Base-by-base conservation (phyloP, 2,888 invertebrate genomes). In the Oithona nana region DNA sequence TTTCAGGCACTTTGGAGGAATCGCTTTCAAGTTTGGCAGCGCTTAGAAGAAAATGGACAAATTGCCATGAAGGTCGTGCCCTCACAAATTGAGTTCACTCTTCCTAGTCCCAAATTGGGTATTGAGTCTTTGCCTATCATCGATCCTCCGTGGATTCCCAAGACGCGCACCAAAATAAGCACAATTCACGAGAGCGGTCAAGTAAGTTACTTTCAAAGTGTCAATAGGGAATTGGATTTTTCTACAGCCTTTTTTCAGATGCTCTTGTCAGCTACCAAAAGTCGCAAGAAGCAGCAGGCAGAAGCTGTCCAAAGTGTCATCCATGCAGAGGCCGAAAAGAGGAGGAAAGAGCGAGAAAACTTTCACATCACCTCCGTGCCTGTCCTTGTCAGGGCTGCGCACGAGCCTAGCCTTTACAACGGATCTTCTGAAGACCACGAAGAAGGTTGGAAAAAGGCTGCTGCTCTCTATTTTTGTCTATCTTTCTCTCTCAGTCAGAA, bases 111-210 rank as follows among this genome's bases (percentile, higher is more conserved):
- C 0, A 94, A 97, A 72, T 95, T 99, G 67, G 98, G 98, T 2
- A 87, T 94, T 50, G 94, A 92, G 74, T 87, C 88, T 30, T 75
- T 89, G 65, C 88, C 90, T 0, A 92, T 94, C 0, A 89, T 95
- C 0, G 98, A 99, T 76, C 95, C 98, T 13, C 97, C 98, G 0
- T 99, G 98, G 98, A 88, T 89, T 79, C 90, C 97, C 1, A 87
- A 92, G 71, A 89, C 92, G 64, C 95, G 95, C 75, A 93, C 93
- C 24, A 97, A 97, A 75, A 94, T 98, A 64, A 97, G 98, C n/a
- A 59, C 59, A 11, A 59, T 59, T 49, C 59, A 59, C 49, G 59
- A 59, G 20, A 48, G 49, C 28, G 29, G 50, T n/a, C 59, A 59
- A 50, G 59, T 58, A 22, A n/a, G 30, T 2, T 28, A 22, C 13